phyloP scores from a whole-genome alignment of 1,140 invertebrate species.

The Magallana gigas region DNA sequence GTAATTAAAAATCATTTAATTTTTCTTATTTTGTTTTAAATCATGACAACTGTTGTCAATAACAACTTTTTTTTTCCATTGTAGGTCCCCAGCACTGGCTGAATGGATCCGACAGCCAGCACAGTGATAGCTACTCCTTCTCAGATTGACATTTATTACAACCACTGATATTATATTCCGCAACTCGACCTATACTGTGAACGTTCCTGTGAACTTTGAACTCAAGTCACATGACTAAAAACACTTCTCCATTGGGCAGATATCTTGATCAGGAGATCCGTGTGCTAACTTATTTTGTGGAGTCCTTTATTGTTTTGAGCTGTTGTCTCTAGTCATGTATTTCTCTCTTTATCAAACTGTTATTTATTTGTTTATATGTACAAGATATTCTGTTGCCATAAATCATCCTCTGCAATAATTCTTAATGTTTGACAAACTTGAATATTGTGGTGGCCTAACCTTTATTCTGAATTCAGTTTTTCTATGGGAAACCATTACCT shows the following conservation, averaged over 20 bases:
- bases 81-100: slow-evolving; percentile 62
- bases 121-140: slow-evolving; percentile 52
- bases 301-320: slow-evolving; percentile 3
- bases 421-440: neutral
- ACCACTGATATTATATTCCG: neutral
- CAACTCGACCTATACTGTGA: neutral
- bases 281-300: slow-evolving; percentile 24
- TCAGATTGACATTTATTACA: neutral
- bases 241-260: neutral
- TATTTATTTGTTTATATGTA: neutral
- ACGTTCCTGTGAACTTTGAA: neutral
- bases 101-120: slow-evolving; percentile 63
- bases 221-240: neutral
- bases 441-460: no score
- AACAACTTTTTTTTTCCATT: no score
- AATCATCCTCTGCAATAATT: slow-evolving; percentile 22
- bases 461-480: no score
- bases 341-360: neutral
- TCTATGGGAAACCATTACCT: no score
- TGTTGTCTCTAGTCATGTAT: slow-evolving; percentile 34
- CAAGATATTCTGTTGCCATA: slow-evolving; percentile 15
- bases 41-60: no score
- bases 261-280: neutral
- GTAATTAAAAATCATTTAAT: no score
- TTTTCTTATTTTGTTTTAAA: no score